A percentile compares a stretch with the other conserved stretches of the same genome.
Evolutionary conservation across 2,888 invertebrate genomes (phyloP).

Genomic region (Pristionchus mayeri): DNA sequence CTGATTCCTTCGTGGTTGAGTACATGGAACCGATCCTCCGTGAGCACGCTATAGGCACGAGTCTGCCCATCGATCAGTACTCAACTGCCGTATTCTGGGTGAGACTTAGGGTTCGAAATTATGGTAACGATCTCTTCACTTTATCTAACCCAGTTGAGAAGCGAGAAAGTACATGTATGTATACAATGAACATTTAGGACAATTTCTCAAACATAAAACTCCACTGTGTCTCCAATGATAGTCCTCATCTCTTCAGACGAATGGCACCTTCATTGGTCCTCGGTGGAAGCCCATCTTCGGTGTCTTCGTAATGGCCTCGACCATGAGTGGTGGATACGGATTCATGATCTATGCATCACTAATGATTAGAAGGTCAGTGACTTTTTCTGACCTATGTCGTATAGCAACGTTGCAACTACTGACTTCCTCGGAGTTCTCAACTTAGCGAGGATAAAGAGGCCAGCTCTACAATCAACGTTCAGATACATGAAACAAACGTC

Average conservation of each 20-base stretch:
- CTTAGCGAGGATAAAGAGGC: no score
- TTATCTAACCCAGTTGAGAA: no score
- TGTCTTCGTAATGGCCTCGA: neutral
- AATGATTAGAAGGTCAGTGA: neutral
- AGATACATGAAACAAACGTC: no score
- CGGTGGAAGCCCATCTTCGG: constrained; percentile 16
- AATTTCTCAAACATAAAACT: no score
- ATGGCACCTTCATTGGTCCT: neutral
- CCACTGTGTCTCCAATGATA: neutral
- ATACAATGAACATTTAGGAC: no score
- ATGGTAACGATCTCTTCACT: neutral
- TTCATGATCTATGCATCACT: neutral
- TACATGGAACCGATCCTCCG: neutral
- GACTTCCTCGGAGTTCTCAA: no score
- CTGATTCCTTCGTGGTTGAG: neutral
- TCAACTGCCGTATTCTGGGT: neutral
- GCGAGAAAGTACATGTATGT: no score
- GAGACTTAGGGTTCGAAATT: neutral
- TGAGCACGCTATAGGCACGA: neutral
- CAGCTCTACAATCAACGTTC: no score
- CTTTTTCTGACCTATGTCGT: no score
- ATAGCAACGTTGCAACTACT: no score
- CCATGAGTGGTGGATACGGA: neutral
- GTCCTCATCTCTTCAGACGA: neutral
- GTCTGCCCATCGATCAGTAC: neutral